These are phyloP conservation scores for Watsonalla binaria DNA, from an alignment of 2,888 invertebrate genomes.

Conservation along the genomic window DNA sequence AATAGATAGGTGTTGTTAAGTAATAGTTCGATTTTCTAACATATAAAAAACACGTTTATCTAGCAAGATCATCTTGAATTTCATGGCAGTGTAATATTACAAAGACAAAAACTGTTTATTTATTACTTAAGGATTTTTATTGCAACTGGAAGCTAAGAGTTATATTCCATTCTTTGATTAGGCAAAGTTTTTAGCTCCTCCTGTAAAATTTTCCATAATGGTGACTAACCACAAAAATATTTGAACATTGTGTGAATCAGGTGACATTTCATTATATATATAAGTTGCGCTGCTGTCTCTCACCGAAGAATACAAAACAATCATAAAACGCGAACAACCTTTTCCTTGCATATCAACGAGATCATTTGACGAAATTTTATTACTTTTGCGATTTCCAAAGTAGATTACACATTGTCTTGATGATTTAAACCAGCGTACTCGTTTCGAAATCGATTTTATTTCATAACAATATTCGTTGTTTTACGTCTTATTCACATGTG, in stretches of 20 bases:
- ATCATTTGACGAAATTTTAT: neutral
- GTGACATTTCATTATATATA: neutral
- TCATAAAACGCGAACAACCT: neutral
- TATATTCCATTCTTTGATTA: too few species aligned
- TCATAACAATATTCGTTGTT: conserved; percentile 6
- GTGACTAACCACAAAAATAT: too few species aligned
- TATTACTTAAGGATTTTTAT: too few species aligned
- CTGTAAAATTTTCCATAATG: too few species aligned
- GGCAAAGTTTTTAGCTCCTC: too few species aligned
- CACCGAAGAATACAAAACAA: neutral
- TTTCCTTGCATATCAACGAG: neutral
- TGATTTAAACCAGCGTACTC: neutral
- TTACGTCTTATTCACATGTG: conserved; percentile 1
- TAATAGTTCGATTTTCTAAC: neutral
- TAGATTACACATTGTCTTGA: neutral
- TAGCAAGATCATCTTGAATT: too few species aligned
- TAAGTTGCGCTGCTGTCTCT: neutral
- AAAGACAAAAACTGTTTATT: too few species aligned
- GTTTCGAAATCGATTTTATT: conserved; percentile 9
- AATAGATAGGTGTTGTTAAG: neutral
- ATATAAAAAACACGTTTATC: too few species aligned
- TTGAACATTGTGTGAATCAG: neutral
- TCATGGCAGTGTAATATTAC: too few species aligned
- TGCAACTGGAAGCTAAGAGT: too few species aligned
- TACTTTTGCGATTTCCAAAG: neutral